These are phyloP conservation scores for Ailurus styani DNA, from an alignment of 2,113 vertebrate genomes.

Conservation along the genomic window DNA sequence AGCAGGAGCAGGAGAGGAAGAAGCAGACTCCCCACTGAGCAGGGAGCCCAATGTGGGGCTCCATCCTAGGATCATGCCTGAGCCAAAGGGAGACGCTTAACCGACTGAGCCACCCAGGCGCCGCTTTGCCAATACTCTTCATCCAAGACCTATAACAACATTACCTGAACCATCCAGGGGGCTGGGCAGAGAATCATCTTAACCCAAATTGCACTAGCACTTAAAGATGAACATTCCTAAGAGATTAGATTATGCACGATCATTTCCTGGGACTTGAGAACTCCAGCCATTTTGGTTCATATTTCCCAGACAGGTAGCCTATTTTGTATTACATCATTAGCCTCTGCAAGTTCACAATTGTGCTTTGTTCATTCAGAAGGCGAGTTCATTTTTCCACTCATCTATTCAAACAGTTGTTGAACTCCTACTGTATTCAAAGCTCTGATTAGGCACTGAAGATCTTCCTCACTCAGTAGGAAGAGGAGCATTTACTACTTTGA, in stretches of 20 bases:
- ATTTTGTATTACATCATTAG: neutral
- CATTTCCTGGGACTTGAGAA: slow-evolving; percentile 1
- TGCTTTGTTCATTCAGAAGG: neutral
- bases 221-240: slow-evolving; percentile 29
- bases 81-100: no score
- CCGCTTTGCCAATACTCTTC: neutral
- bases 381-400: neutral
- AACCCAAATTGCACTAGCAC: neutral
- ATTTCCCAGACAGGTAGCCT: neutral
- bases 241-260: slow-evolving; percentile 9
- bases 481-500: neutral
- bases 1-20: no score
- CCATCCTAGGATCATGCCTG: no score
- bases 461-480: neutral
- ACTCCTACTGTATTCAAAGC: neutral
- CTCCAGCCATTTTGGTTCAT: neutral
- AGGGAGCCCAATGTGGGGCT: no score
- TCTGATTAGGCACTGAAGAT: neutral
- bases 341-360: neutral
- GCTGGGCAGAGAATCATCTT: neutral
- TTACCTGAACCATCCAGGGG: neutral
- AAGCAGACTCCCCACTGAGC: no score
- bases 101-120: no score
- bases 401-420: neutral
- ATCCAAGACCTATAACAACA: neutral